Evolutionary conservation across 2,797 vertebrate genomes (phyloP).

Genomic region (Rachycentron canadum): DNA sequence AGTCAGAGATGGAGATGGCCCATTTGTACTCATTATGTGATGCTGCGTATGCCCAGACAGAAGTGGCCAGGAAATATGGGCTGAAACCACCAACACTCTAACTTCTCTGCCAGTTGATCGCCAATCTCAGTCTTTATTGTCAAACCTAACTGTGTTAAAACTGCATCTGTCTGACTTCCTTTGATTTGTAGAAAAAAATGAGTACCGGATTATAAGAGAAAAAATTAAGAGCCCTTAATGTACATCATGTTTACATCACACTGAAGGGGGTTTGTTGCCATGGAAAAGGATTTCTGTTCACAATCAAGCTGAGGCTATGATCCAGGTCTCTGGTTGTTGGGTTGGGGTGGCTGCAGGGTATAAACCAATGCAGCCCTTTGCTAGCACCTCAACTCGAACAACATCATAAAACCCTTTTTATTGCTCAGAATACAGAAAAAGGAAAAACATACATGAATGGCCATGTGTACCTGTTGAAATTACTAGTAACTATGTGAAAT

Average conservation of each 20-base stretch:
- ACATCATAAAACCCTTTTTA: constrained; percentile 31
- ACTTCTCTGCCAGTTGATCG: constrained; percentile 39
- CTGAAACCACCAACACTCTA: constrained; percentile 98
- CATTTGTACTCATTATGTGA: constrained; percentile 98
- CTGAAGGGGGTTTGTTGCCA: constrained; percentile 44
- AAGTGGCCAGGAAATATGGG: constrained; percentile 98
- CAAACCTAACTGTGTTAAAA: constrained; percentile 76
- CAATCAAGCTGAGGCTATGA: constrained; percentile 13
- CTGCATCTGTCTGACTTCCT: constrained; percentile 67
- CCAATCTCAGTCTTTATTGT: constrained; percentile 63
- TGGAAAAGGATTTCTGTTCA: constrained; percentile 44
- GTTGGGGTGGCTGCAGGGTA: neutral
- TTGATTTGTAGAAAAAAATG: constrained; percentile 63
- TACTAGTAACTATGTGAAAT: constrained; percentile 21
- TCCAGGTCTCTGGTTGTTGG: constrained; percentile 24
- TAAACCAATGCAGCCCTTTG: constrained; percentile 5
- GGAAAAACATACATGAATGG: constrained; percentile 9
- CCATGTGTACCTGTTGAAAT: constrained; percentile 34
- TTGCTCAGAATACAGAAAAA: constrained; percentile 29
- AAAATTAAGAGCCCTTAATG: constrained; percentile 46
- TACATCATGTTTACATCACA: constrained; percentile 66
- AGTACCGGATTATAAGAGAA: constrained; percentile 48
- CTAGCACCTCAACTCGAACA: constrained; percentile 33
- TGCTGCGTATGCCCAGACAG: constrained; percentile 98
- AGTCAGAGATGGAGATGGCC: constrained; percentile 99